Base-by-base conservation (phyloP, 2,888 invertebrate species). In the Nephrotoma appendiculata region DNA sequence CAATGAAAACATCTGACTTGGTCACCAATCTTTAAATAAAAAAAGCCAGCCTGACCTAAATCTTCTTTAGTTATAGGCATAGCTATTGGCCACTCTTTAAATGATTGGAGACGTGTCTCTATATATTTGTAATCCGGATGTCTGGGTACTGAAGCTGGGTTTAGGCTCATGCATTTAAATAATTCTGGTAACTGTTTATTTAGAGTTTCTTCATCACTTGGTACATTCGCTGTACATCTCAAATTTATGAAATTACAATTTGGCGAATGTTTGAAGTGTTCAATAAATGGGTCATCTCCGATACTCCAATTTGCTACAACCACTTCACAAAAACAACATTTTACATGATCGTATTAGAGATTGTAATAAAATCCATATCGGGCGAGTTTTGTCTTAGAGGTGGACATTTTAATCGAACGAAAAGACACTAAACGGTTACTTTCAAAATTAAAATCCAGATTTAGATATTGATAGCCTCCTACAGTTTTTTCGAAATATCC, bases 1-100 rank as follows among this genome's bases (percentile, higher is more conserved):
- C 99, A 99, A 90, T 96, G 96, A 91, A 97, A 98, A 90, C 98
- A 99, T 87, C 97, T 94, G 0, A 98, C 98, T 89, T 97, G 95
- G 91, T 98, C 98, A 71, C 96, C 95, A 88, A 94, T 93, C 88
- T 98, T 98, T 7, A 96, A 96, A 90, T 98, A 98, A 90, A 95
- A 98, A 92, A 98, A 98, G 48, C 98, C 98, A 71, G 98, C 98
- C 88, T 96, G 96, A 11, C 96, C 96, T 86, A 98, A 92, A 87
- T 95, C 94, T 87, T 95, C 94, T 0, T 97, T 96, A 88, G 94
- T 95, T 90, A 97, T 97, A 87, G 94, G 95, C 92, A 97, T 94
- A 86, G 94, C 94, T 87, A 94, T 94, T 0, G 98, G 97, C 98
- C 98, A 98, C 88, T 94, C 94, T 86, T 92, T 92, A 90, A 95